A percentile compares a stretch with the other conserved stretches of the same genome.
phyloP scores from a whole-genome alignment of 2,113 vertebrate species.

The Maccullochella peelii region DNA sequence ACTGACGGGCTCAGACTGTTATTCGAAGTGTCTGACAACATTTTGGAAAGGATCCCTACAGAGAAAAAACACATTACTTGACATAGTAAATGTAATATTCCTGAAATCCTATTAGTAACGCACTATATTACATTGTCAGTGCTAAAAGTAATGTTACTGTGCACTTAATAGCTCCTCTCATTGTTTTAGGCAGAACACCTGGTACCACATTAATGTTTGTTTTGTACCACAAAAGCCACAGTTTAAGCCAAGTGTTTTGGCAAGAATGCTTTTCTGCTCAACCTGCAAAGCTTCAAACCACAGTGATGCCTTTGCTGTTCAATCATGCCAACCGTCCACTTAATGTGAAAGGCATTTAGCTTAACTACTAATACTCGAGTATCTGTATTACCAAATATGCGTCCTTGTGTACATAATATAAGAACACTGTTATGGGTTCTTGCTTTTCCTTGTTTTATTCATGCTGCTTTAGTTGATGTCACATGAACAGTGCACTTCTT shows the following conservation, averaged over 20 bases:
- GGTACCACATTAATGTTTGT: constrained; percentile 7
- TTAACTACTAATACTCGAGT: neutral
- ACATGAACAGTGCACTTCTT: constrained; percentile 34
- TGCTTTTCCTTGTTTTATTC: constrained; percentile 4
- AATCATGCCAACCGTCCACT: neutral
- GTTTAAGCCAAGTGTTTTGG: constrained; percentile 16
- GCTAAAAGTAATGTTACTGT: too few species aligned
- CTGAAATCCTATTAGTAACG: too few species aligned
- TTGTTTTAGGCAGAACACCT: neutral
- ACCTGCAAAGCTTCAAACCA: constrained; percentile 16
- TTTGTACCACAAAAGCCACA: constrained; percentile 1
- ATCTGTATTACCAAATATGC: neutral
- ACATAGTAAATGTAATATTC: too few species aligned
- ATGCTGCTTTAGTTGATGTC: constrained; percentile 34
- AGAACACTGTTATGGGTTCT: constrained; percentile 19
- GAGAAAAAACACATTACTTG: too few species aligned
- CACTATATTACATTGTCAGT: too few species aligned
- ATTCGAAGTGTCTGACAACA: too few species aligned
- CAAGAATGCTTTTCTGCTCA: constrained; percentile 8
- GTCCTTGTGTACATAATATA: neutral
- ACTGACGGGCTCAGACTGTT: too few species aligned
- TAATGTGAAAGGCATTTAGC: neutral
- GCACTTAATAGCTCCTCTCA: neutral
- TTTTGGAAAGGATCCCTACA: too few species aligned
- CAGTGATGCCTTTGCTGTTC: neutral